Conservation (phyloP, 2,797 vertebrate species). For the Schizopygopsis malacanthus region DNA sequence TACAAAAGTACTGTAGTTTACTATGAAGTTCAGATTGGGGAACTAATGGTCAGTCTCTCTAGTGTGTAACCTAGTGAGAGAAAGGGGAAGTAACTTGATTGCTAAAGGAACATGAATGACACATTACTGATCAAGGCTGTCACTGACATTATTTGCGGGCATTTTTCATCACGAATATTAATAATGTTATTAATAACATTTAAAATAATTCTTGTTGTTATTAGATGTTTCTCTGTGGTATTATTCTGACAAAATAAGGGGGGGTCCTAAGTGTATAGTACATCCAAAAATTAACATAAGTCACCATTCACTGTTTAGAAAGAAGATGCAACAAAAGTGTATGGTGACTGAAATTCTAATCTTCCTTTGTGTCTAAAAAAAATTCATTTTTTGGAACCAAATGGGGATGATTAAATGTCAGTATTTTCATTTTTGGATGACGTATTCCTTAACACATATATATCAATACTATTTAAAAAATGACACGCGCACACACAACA, state of each 20-base stretch:
- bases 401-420: neutral
- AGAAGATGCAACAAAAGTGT: neutral
- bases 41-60: constrained; percentile 7
- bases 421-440: neutral
- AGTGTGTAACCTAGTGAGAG: neutral
- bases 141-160: neutral
- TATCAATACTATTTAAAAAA: too few species aligned
- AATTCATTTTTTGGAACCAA: neutral
- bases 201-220: too few species aligned
- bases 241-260: neutral
- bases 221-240: neutral
- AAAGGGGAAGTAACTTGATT: constrained; percentile 52
- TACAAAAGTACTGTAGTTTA: neutral
- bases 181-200: neutral
- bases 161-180: neutral
- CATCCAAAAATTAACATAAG: neutral
- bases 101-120: constrained; percentile 9
- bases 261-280: neutral
- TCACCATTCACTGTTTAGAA: neutral
- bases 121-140: neutral
- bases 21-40: constrained; percentile 25
- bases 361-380: neutral
- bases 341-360: neutral
- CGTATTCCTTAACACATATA: neutral
- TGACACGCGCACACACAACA: neutral